Evolutionary conservation across 2,113 vertebrate species (phyloP).

Genomic region (Rissa tridactyla): DNA sequence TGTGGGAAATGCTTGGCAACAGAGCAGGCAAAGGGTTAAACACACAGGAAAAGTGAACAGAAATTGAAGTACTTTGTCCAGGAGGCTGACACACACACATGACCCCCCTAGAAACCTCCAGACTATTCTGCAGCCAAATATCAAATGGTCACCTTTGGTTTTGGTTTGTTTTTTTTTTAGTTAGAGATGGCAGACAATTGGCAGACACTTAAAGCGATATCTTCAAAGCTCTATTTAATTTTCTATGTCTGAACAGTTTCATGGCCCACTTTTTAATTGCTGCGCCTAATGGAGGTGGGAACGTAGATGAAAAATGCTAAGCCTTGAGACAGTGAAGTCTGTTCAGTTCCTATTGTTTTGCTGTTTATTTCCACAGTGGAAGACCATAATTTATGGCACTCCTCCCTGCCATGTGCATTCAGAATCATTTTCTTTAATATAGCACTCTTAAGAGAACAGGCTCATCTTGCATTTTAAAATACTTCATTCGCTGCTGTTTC

Average conservation of each 20-base stretch:
- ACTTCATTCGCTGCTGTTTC: not conserved
- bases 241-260: not conserved
- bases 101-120: not conserved
- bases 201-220: not conserved
- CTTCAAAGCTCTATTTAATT: constrained; percentile 36
- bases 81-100: not conserved
- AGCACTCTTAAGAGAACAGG: not conserved
- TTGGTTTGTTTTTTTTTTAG: not conserved
- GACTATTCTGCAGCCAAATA: not conserved
- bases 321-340: constrained; percentile 32
- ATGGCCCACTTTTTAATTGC: constrained; percentile 58
- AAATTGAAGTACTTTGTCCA: not conserved
- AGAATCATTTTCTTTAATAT: not conserved
- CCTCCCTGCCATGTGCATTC: not conserved
- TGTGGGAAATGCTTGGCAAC: not conserved
- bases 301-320: constrained; percentile 34
- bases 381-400: not conserved
- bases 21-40: not conserved
- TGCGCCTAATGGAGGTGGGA: constrained; percentile 6
- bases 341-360: constrained; percentile 16
- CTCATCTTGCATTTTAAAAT: not conserved
- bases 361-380: constrained; percentile 49
- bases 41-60: not conserved
- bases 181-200: not conserved
- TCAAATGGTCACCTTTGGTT: not conserved